phyloP scores from a whole-genome alignment of 2,888 invertebrate genomes.

The Sepioteuthis lessoniana region DNA sequence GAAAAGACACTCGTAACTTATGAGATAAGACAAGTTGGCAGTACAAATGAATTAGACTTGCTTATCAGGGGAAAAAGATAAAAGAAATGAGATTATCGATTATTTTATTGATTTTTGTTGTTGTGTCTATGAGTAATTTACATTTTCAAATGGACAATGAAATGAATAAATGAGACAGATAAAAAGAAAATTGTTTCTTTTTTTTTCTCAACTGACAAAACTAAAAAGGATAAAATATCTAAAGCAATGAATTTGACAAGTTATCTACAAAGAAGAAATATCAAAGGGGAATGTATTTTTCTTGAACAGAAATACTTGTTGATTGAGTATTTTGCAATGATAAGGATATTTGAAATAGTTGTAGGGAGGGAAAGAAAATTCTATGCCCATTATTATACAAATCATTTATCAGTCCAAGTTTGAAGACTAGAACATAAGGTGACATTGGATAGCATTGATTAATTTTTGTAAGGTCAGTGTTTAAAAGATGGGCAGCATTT shows the following conservation, averaged over 20 bases:
- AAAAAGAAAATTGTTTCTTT: neutral
- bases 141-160: neutral
- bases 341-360: neutral
- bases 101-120: neutral
- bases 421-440: neutral
- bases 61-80: neutral
- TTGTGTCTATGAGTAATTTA: neutral
- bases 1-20: neutral
- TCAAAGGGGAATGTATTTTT: neutral
- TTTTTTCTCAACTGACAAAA: neutral
- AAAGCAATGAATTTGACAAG: neutral
- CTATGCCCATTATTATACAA: neutral
- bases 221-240: neutral
- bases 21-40: neutral
- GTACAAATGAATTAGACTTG: neutral
- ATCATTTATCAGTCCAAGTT: neutral
- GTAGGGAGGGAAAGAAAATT: neutral
- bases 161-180: neutral
- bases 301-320: neutral
- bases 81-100: slow-evolving; percentile 19
- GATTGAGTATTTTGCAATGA: neutral
- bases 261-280: neutral
- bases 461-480: no score
- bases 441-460: neutral
- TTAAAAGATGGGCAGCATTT: no score